Conservation (phyloP, 2,113 vertebrate genomes). For the Patagioenas fasciata region DNA sequence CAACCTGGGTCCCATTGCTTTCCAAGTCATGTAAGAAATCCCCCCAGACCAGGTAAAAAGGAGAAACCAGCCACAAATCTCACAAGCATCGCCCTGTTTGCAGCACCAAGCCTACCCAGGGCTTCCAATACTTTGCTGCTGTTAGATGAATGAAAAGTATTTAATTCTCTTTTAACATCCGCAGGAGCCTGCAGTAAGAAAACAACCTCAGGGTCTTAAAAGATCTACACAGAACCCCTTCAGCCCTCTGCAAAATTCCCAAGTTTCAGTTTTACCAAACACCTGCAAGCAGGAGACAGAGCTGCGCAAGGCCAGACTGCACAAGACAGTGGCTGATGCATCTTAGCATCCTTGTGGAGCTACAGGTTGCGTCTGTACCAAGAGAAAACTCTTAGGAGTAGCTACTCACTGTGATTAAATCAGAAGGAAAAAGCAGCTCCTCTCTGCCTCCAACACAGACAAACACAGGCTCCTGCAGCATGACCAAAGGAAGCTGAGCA, state of each 20-base stretch:
- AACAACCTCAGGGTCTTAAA: neutral
- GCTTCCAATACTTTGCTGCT: neutral
- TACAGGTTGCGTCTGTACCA: neutral
- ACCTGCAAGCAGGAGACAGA: neutral
- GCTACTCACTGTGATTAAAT: neutral
- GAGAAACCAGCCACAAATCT: neutral
- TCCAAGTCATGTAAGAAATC: neutral
- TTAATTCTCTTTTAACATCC: neutral
- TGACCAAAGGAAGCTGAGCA: neutral
- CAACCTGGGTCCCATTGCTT: neutral
- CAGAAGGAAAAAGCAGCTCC: neutral
- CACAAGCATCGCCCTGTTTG: neutral
- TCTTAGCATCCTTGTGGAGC: neutral
- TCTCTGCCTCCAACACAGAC: neutral
- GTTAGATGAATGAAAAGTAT: neutral
- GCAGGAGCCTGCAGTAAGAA: neutral
- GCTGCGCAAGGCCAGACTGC: neutral
- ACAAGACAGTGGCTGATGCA: neutral
- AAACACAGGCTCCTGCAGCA: accelerated
- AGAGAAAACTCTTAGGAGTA: neutral
- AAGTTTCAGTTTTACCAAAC: neutral
- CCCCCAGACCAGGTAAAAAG: neutral
- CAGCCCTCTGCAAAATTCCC: neutral
- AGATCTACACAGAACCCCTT: neutral
- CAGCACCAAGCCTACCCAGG: neutral